These are phyloP conservation scores for Panthera leo DNA, from an alignment of 2,113 vertebrate genomes.

Conservation along the genomic window DNA sequence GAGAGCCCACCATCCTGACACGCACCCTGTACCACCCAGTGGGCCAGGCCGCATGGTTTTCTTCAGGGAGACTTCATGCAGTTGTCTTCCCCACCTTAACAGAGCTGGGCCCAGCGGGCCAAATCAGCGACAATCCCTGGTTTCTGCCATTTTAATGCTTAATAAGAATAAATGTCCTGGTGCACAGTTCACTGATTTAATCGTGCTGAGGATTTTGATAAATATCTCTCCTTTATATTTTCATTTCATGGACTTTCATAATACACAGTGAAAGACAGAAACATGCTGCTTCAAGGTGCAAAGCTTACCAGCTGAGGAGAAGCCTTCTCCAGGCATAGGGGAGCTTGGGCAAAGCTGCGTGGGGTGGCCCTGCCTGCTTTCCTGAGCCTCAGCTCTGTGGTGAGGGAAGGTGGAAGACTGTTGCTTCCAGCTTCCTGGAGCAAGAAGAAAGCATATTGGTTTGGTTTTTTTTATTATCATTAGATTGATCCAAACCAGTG, in stretches of 20 bases:
- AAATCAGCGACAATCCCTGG: fast-evolving
- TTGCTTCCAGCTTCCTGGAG: not conserved
- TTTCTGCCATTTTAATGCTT: conserved; percentile 45
- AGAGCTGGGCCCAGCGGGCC: not conserved
- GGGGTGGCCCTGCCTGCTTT: too few relatives aligned
- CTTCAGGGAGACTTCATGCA: not conserved
- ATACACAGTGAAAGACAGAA: conserved; percentile 54
- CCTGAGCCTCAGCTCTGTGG: not conserved
- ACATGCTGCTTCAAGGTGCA: not conserved
- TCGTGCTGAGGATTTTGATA: conserved; percentile 68
- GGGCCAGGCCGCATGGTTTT: fast-evolving
- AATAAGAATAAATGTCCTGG: conserved; percentile 70
- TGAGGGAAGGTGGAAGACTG: fast-evolving
- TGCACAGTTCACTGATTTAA: conserved; percentile 67
- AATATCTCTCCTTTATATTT: conserved; percentile 72
- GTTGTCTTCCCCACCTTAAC: not conserved
- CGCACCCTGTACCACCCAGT: fast-evolving
- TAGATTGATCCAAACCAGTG: not conserved
- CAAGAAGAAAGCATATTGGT: not conserved
- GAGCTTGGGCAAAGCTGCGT: too few relatives aligned
- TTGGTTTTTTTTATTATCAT: not conserved
- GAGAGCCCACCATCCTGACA: fast-evolving
- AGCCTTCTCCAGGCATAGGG: not conserved
- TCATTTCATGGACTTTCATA: conserved; percentile 71
- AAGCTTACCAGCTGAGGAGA: not conserved